These are phyloP conservation scores for Phycodurus eques DNA, from an alignment of 2,113 vertebrate genomes.

Conservation along the genomic window DNA sequence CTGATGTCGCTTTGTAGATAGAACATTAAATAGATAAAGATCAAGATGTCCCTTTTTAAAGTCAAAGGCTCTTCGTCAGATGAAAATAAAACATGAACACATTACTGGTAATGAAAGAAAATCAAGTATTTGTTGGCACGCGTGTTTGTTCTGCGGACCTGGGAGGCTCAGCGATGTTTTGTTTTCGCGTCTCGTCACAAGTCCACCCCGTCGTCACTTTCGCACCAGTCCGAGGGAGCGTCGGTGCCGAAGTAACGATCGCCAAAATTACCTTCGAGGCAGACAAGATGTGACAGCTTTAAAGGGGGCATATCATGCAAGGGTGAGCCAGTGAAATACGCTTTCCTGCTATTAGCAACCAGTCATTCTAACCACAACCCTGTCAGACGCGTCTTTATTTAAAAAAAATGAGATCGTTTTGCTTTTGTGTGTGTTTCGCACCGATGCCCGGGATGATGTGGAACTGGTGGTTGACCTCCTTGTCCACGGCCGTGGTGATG, in stretches of 20 bases:
- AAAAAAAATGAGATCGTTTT: neutral
- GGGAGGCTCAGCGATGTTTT: neutral
- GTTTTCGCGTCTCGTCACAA: constrained; percentile 57
- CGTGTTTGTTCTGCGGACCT: neutral
- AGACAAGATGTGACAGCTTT: neutral
- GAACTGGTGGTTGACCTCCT: constrained; percentile 85
- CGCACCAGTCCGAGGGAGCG: constrained; percentile 77
- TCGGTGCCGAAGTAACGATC: constrained; percentile 90
- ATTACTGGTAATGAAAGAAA: neutral
- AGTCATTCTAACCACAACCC: too few relatives aligned
- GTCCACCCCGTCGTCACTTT: constrained; percentile 79
- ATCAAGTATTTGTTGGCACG: neutral
- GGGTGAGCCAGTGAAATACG: too few relatives aligned
- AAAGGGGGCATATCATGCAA: neutral
- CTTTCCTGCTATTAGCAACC: too few relatives aligned
- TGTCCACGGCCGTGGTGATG: constrained; percentile 90
- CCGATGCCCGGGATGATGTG: constrained; percentile 91
- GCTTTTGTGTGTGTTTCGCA: constrained; percentile 51
- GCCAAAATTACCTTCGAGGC: constrained; percentile 82
- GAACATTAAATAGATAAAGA: neutral
- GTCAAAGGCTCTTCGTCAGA: neutral
- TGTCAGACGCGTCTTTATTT: too few relatives aligned
- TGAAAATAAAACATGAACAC: neutral
- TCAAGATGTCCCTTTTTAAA: neutral
- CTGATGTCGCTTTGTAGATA: too few relatives aligned